Evolutionary conservation across 2,888 invertebrate species (phyloP).

Genomic region (Drepanosiphum platanoidis): DNA sequence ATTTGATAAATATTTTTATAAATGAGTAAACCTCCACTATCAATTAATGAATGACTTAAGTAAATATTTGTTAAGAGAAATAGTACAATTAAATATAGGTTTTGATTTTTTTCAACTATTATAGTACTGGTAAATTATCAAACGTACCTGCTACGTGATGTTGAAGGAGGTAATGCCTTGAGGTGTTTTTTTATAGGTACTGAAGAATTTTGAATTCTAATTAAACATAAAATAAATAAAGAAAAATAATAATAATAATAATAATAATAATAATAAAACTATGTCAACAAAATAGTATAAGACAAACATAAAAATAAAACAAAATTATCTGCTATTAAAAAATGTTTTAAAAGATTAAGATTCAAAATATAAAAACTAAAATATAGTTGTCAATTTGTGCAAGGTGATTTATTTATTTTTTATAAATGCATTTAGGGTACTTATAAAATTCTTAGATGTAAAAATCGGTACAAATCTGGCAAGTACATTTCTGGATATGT

Average conservation of each 20-base stretch:
- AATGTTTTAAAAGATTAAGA: background rate
- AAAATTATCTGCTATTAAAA: background rate
- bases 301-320: slow-evolving; percentile 23
- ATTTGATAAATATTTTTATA: too few species aligned
- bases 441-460: too few species aligned
- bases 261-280: background rate
- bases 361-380: background rate
- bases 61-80: too few species aligned
- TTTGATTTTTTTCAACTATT: too few species aligned
- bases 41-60: too few species aligned
- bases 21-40: too few species aligned
- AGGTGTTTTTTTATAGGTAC: slow-evolving; percentile 38
- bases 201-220: slow-evolving; percentile 58
- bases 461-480: too few species aligned
- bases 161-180: slow-evolving; percentile 50
- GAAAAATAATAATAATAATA: too few species aligned
- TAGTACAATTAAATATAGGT: too few species aligned
- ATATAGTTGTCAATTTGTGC: slow-evolving; percentile 1
- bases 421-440: too few species aligned
- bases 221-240: slow-evolving; percentile 45
- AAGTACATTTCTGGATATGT: too few species aligned
- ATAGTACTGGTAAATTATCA: background rate
- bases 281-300: slow-evolving; percentile 4
- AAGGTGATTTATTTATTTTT: background rate
- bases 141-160: slow-evolving; percentile 41